phyloP scores from a whole-genome alignment of 92 coral and sea anemone genomes.

The Epizoanthus ramosus region DNA sequence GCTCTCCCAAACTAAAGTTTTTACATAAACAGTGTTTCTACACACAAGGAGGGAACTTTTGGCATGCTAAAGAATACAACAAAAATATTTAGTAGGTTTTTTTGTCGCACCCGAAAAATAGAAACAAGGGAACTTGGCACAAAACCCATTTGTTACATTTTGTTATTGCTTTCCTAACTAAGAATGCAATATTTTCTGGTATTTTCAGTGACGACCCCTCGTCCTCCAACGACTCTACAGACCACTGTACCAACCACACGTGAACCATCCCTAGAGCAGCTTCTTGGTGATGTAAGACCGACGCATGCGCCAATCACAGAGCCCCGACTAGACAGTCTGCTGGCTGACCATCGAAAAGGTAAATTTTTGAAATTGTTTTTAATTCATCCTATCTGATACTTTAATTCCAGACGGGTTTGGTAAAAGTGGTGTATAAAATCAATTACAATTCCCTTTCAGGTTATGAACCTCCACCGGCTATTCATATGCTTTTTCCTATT shows the following conservation, averaged over 20 bases:
- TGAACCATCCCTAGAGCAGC: slow-evolving; percentile 79
- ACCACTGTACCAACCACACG: slow-evolving; percentile 35
- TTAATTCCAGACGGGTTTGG: too few relatives aligned
- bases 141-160: too few relatives aligned
- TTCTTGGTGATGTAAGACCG: slow-evolving; percentile 75
- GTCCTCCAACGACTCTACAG: slow-evolving; percentile 25
- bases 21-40: too few relatives aligned
- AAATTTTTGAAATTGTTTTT: background rate
- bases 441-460: too few relatives aligned
- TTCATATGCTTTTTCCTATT: background rate
- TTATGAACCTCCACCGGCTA: background rate
- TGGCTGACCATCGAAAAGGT: slow-evolving; percentile 43
- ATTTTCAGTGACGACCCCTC: slow-evolving; percentile 9
- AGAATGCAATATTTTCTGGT: background rate
- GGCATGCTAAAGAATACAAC: too few relatives aligned
- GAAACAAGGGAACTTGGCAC: too few relatives aligned
- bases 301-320: slow-evolving; percentile 68
- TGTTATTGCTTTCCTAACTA: too few relatives aligned
- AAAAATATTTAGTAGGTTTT: too few relatives aligned
- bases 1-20: too few relatives aligned
- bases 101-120: too few relatives aligned
- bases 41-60: too few relatives aligned
- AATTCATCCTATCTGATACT: background rate
- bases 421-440: too few relatives aligned
- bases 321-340: slow-evolving; percentile 54